Percentiles rank a stretch among this genome's conserved stretches.
Evolutionary conservation across 2,888 invertebrate species (phyloP).

Genomic region (Drosophila meridiana): DNA sequence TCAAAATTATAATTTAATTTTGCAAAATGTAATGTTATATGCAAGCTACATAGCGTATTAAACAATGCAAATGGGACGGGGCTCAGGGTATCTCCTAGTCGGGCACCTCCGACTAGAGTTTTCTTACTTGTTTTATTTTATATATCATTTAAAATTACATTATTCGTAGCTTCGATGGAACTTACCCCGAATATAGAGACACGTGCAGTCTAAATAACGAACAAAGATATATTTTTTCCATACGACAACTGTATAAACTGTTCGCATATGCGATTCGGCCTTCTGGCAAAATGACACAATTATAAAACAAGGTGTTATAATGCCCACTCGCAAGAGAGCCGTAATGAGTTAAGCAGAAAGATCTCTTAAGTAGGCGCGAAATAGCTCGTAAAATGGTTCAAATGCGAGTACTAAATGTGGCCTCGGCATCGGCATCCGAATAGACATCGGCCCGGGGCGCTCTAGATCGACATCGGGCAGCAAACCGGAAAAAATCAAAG

Average conservation of each 20-base stretch:
- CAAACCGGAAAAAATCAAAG: constrained; percentile 80
- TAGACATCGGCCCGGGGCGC: constrained; percentile 31
- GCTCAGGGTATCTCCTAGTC: too few species aligned
- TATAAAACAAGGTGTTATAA: constrained; percentile 33
- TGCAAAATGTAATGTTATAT: too few species aligned
- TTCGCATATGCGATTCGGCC: not conserved
- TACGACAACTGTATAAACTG: not conserved
- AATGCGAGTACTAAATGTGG: constrained; percentile 36
- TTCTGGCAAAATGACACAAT: constrained; percentile 23
- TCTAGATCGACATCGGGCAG: constrained; percentile 44
- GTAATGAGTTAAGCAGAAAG: constrained; percentile 41
- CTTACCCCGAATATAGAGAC: not conserved
- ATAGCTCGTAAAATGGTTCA: constrained; percentile 63
- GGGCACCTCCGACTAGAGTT: too few species aligned
- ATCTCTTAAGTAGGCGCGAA: constrained; percentile 75
- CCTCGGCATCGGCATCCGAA: not conserved
- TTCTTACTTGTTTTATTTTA: too few species aligned
- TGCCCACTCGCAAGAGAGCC: constrained; percentile 19
- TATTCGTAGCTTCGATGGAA: not conserved
- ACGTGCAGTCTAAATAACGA: not conserved
- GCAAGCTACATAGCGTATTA: too few species aligned
- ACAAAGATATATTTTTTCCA: not conserved
- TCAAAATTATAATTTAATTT: too few species aligned
- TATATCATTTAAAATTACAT: too few species aligned
- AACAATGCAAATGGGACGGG: too few species aligned